These are phyloP conservation scores for Automeris io DNA, from an alignment of 2,888 invertebrate species.

Conservation along the genomic window DNA sequence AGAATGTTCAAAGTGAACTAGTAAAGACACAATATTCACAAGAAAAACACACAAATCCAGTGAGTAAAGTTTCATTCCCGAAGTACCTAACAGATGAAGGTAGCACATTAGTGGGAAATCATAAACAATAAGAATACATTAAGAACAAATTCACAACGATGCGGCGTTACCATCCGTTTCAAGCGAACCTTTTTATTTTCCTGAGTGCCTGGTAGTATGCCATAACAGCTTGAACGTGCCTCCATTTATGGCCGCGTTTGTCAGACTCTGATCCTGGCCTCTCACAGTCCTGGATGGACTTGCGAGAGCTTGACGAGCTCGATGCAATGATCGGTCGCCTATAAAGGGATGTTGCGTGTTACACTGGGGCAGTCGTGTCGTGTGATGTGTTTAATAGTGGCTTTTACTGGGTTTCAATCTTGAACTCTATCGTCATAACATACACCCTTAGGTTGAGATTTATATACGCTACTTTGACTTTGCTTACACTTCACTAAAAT, in stretches of 20 bases:
- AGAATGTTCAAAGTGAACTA: slow-evolving; percentile 56
- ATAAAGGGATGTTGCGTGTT: slow-evolving; percentile 66
- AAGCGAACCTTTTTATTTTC: slow-evolving; percentile 91
- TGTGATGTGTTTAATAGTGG: slow-evolving; percentile 38
- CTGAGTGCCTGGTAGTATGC: slow-evolving; percentile 92
- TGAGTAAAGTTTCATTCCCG: slow-evolving; percentile 64
- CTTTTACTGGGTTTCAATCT: slow-evolving; percentile 27
- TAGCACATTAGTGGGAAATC: slow-evolving; percentile 62
- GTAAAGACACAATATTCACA: slow-evolving; percentile 61
- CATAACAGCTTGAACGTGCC: slow-evolving; percentile 91
- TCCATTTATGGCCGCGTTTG: slow-evolving; percentile 85
- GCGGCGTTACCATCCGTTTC: slow-evolving; percentile 49
- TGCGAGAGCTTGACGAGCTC: slow-evolving; percentile 68
- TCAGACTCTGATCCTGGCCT: slow-evolving; percentile 59
- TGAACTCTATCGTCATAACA: too few species aligned
- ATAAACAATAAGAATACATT: slow-evolving; percentile 67
- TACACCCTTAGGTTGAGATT: slow-evolving; percentile 25
- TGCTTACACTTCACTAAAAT: too few species aligned
- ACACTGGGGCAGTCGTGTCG: slow-evolving; percentile 40
- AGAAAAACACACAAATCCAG: slow-evolving; percentile 68
- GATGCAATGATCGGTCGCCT: slow-evolving; percentile 73
- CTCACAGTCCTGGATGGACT: slow-evolving; percentile 63
- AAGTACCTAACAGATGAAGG: slow-evolving; percentile 68
- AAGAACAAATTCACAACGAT: slow-evolving; percentile 58
- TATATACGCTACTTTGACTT: too few species aligned